Conservation (phyloP, 2,888 invertebrate species). For the Tipula lateralis region DNA sequence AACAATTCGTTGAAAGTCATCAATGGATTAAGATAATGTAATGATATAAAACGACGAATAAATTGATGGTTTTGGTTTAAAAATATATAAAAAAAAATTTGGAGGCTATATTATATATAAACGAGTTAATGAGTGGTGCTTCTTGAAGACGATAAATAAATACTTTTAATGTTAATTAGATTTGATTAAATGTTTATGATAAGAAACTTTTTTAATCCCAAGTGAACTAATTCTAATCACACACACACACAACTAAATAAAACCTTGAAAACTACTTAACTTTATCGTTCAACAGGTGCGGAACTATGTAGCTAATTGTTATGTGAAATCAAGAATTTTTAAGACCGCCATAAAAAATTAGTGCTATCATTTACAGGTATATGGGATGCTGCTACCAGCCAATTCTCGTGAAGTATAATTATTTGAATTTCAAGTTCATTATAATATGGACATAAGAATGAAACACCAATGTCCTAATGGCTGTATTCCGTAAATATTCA, state of each 20-base stretch:
- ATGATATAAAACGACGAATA: not conserved
- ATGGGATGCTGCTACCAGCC: too few species aligned
- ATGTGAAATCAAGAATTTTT: too few species aligned
- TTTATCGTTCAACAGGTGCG: not conserved
- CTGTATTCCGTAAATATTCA: too few species aligned
- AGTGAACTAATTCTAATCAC: constrained; percentile 5
- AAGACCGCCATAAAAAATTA: too few species aligned
- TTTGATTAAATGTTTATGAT: constrained; percentile 1
- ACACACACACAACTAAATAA: not conserved
- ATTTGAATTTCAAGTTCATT: too few species aligned
- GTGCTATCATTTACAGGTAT: too few species aligned
- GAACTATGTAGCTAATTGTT: too few species aligned
- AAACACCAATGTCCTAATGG: too few species aligned
- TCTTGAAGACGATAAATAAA: not conserved
- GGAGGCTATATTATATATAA: not conserved
- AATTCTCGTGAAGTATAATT: too few species aligned
- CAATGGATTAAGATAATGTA: constrained; percentile 24
- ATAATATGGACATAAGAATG: too few species aligned
- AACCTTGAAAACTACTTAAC: not conserved
- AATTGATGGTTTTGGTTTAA: constrained; percentile 1
- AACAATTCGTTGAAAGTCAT: not conserved
- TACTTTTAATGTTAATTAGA: constrained; percentile 19
- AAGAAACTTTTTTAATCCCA: not conserved
- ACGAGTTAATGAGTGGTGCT: not conserved
- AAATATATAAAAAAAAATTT: not conserved